A percentile compares a stretch with the other conserved stretches of the same genome.
phyloP scores from a whole-genome alignment of 2,113 vertebrate genomes.

The Protobothrops flavoviridis region DNA sequence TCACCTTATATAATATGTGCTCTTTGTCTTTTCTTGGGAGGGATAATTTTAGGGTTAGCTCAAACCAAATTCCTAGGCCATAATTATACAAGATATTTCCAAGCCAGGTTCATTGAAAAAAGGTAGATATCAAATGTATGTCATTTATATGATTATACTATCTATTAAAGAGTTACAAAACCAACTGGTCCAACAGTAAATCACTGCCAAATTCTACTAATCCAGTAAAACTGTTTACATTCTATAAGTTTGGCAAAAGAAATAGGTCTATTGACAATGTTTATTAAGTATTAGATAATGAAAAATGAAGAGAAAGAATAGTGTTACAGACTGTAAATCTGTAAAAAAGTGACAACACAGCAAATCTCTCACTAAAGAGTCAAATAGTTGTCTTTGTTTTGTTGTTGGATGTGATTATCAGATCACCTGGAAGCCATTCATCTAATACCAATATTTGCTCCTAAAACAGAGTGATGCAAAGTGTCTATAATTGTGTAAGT shows the following conservation, averaged over 20 bases:
- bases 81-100: not conserved
- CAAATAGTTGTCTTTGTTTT: not conserved
- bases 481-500: not conserved
- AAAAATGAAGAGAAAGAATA: not conserved
- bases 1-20: not conserved
- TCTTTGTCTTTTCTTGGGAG: not conserved
- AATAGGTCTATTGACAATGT: not conserved
- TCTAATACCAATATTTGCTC: not conserved
- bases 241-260: not conserved
- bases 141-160: not conserved
- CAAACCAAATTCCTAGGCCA: not conserved
- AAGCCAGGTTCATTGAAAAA: not conserved
- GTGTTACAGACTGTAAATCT: not conserved
- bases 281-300: not conserved
- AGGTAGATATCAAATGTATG: not conserved
- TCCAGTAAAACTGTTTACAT: not conserved
- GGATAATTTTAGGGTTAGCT: not conserved
- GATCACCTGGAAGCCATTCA: not conserved
- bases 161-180: not conserved
- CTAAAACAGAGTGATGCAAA: no score
- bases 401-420: not conserved
- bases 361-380: not conserved
- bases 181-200: not conserved
- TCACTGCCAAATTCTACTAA: not conserved
- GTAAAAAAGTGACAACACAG: not conserved